These are phyloP conservation scores for Lithobates sylvaticus DNA, from an alignment of 2,797 vertebrate species.

Conservation along the genomic window DNA sequence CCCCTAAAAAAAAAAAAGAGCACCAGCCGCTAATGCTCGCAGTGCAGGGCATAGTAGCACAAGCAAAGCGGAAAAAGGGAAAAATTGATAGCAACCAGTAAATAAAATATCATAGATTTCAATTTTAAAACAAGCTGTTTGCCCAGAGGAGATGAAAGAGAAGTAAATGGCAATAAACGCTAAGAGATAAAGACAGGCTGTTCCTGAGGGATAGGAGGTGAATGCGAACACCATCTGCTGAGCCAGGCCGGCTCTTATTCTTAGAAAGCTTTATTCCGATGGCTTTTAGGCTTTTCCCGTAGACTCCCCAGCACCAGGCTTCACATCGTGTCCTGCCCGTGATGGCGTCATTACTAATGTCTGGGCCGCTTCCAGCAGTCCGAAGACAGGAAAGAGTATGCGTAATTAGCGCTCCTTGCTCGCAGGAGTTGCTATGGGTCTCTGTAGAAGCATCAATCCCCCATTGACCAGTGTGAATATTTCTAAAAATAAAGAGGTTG, in stretches of 20 bases:
- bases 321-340: neutral
- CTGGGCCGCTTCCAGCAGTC: neutral
- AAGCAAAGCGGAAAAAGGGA: neutral
- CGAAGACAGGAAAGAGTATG: too few species aligned
- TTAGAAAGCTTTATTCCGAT: constrained; percentile 52
- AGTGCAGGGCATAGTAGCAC: neutral
- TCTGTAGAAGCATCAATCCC: too few species aligned
- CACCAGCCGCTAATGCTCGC: too few species aligned
- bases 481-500: too few species aligned
- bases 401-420: too few species aligned
- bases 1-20: too few species aligned
- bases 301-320: constrained; percentile 34
- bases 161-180: constrained; percentile 49
- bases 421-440: too few species aligned
- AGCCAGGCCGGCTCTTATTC: constrained; percentile 45
- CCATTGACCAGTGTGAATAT: too few species aligned
- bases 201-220: constrained; percentile 59
- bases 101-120: constrained; percentile 54
- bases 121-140: constrained; percentile 35
- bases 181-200: constrained; percentile 56
- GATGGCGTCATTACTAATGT: neutral
- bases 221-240: constrained; percentile 55
- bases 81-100: constrained; percentile 40
- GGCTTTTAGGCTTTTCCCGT: constrained; percentile 33
- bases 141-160: constrained; percentile 33